Evolutionary conservation across 2,113 vertebrate species (phyloP).

Genomic region (Tragelaphus strepsiceros): DNA sequence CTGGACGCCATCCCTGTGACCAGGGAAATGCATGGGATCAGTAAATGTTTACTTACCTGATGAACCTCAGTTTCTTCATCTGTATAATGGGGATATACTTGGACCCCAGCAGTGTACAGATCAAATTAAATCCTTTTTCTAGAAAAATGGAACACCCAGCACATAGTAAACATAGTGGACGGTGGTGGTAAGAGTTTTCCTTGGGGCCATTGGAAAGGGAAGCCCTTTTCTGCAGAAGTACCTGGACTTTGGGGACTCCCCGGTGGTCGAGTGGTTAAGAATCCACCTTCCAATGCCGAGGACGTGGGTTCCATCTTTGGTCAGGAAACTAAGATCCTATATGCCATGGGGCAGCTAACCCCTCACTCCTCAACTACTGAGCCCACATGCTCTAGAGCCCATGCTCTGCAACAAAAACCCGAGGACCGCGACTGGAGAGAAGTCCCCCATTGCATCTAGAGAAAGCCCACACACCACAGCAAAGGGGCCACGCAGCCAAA

Average conservation of each 20-base stretch:
- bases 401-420: not conserved
- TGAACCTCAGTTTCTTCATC: not conserved
- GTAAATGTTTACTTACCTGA: not conserved
- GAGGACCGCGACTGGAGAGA: not conserved
- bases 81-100: not conserved
- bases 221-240: not conserved
- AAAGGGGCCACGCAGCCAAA: not conserved
- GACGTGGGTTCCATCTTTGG: not conserved
- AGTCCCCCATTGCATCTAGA: not conserved
- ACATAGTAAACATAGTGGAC: rapidly evolving
- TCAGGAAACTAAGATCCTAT: not conserved
- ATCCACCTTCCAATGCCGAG: not conserved
- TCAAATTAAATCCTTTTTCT: not conserved
- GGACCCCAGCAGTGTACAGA: not conserved
- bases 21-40: not conserved
- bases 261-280: not conserved
- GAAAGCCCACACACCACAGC: not conserved
- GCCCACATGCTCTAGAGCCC: not conserved
- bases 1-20: not conserved
- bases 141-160: not conserved
- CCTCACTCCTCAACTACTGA: not conserved
- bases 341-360: not conserved
- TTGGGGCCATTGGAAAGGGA: rapidly evolving
- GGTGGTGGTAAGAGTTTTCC: not conserved
- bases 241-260: not conserved